Evolutionary conservation across 2,113 vertebrate species (phyloP).

Genomic region (Chionomys nivalis): DNA sequence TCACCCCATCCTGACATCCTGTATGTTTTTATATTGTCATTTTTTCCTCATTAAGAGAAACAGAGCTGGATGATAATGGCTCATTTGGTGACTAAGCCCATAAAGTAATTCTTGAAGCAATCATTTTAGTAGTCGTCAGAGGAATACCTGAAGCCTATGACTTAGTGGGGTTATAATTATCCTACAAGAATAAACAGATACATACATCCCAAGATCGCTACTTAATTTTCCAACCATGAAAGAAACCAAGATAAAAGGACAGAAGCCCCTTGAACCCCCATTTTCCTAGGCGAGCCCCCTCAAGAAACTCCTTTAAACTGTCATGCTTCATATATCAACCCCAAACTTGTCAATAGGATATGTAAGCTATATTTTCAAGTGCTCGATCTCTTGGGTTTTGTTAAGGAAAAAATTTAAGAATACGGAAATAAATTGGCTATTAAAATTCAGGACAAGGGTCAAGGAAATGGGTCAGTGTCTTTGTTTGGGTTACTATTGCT

Average conservation of each 20-base stretch:
- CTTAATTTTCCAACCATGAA: not conserved
- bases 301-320: not conserved
- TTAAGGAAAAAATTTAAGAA: not conserved
- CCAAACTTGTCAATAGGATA: not conserved
- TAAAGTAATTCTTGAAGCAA: constrained; percentile 44
- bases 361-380: not conserved
- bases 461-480: not conserved
- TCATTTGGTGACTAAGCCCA: constrained; percentile 22
- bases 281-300: not conserved
- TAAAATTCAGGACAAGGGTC: not conserved
- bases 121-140: constrained; percentile 40
- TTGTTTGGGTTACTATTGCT: not conserved
- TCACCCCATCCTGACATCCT: not conserved
- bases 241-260: not conserved
- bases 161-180: constrained; percentile 11
- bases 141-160: not conserved
- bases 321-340: too few relatives aligned
- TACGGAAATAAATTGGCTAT: not conserved
- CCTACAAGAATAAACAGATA: not conserved
- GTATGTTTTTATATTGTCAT: not conserved
- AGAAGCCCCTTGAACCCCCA: not conserved
- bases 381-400: constrained; percentile 3
- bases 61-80: not conserved
- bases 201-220: not conserved
- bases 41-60: constrained; percentile 50